Base-by-base conservation (phyloP, 2,888 invertebrate genomes). In the Bombyx huttoni region DNA sequence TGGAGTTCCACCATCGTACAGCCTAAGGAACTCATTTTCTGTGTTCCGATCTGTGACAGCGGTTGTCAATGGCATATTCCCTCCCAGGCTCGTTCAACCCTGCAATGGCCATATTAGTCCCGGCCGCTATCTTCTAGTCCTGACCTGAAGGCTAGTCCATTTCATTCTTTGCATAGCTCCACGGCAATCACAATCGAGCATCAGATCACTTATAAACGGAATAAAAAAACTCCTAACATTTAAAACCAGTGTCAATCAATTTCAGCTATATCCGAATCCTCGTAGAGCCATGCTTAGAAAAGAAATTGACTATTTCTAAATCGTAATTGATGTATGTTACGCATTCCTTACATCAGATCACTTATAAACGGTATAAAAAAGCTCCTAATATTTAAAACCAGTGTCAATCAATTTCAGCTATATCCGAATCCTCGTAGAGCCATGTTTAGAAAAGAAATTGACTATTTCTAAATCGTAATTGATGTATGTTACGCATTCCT, bases 311-410 rank as follows among this genome's bases (percentile, higher is more conserved):
- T 49, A 51, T 49, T 60, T 69, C 71, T 53, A 66, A 68, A 73
- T 72, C 71, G 60, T 71, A 70, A 60, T 77, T 79, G 75, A 73
- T 68, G 83, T 79, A 81, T 82, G 84, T 67, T 81, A 78, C 81
- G 66, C 68, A 60, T 66, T 75, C 76, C 68, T 70, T 76, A 75
- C n/a, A n/a, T n/a, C n/a, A n/a, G n/a, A n/a, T n/a, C n/a, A n/a
- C n/a, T 24, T 24, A 24, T 24, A 24, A 24, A 24, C 24, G 1
- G 24, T 3, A 24, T 24, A 24, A 24, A 24, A 24, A 24, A 24
- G 24, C 24, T 24, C 5, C 5, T 5, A 24, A 24, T 5, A 24
- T 24, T 3, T 24, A 24, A 3, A 24, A 24, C 24, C 24, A n/a
- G n/a, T n/a, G n/a, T n/a, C n/a, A 24, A 24, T 24, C 24, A 24